phyloP scores from a whole-genome alignment of 2,797 vertebrate species.

The Okamejei kenojei region DNA sequence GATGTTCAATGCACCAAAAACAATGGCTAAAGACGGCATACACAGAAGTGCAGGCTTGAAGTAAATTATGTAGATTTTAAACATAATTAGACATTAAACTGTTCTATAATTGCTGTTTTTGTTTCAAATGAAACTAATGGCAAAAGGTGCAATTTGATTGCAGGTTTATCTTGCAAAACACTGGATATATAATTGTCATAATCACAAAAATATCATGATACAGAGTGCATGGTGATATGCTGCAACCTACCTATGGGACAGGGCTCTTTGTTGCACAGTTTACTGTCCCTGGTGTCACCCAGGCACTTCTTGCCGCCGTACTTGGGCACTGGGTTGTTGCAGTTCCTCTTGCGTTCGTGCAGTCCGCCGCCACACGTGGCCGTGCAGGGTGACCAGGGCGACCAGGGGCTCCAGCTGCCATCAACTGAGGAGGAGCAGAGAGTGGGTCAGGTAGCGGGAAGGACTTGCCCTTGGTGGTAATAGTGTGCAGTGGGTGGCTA shows the following conservation, averaged over 20 bases:
- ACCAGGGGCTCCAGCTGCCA: slow-evolving; percentile 93
- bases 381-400: slow-evolving; percentile 86
- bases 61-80: too few relatives aligned
- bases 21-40: too few relatives aligned
- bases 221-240: too few relatives aligned
- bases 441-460: not conserved
- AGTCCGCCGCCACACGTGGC: slow-evolving; percentile 82
- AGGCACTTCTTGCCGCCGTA: slow-evolving; percentile 75
- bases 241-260: slow-evolving; percentile 77
- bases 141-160: not conserved
- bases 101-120: too few relatives aligned
- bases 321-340: slow-evolving; percentile 84
- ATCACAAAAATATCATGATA: too few relatives aligned
- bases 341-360: slow-evolving; percentile 71
- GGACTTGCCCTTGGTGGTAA: too few relatives aligned
- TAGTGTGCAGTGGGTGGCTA: too few relatives aligned
- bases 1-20: not conserved
- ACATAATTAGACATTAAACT: too few relatives aligned
- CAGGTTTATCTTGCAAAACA: not conserved
- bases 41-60: too few relatives aligned
- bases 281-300: slow-evolving; percentile 69
- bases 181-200: too few relatives aligned
- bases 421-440: slow-evolving; percentile 63
- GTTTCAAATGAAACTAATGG: too few relatives aligned
- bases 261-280: slow-evolving; percentile 76